Evolutionary conservation across 2,888 invertebrate genomes (phyloP).

Genomic region (Acleris laterana): DNA sequence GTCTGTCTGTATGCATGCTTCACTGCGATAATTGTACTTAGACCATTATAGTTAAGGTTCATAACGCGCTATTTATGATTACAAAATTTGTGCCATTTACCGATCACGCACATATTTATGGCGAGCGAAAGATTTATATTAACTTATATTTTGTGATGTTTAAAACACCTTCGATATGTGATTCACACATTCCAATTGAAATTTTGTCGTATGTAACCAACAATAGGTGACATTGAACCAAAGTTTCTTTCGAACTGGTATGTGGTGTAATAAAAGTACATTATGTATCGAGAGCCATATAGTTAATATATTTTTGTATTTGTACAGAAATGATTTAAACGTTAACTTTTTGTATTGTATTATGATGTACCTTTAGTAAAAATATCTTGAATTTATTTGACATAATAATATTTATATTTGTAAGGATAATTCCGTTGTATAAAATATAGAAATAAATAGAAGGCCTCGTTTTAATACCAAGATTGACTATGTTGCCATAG

Average conservation of each 20-base stretch:
- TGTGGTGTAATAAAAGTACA: conserved; percentile 41
- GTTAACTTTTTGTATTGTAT: conserved; percentile 46
- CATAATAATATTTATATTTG: conserved; percentile 36
- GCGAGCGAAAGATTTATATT: conserved; percentile 40
- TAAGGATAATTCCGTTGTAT: conserved; percentile 31
- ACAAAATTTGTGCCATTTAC: conserved; percentile 79
- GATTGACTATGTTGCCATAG: conserved; percentile 27
- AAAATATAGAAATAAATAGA: conserved; percentile 17
- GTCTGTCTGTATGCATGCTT: no score
- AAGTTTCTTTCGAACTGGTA: conserved; percentile 57
- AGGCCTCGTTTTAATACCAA: conserved; percentile 11
- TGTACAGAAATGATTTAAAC: conserved; percentile 69
- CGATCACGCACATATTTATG: conserved; percentile 60
- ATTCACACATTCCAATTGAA: conserved; percentile 68
- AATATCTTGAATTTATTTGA: conserved; percentile 49
- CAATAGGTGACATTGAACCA: conserved; percentile 45
- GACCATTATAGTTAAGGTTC: conserved; percentile 20
- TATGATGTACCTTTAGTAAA: conserved; percentile 51
- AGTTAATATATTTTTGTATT: conserved; percentile 76
- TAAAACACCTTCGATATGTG: conserved; percentile 49
- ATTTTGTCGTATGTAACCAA: conserved; percentile 30
- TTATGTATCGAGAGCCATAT: conserved; percentile 63
- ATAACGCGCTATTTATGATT: conserved; percentile 52
- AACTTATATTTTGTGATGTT: conserved; percentile 36
- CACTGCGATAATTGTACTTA: conserved; percentile 11